Percentiles rank a stretch among this genome's conserved stretches.
These are phyloP conservation scores for Loriculus beryllinus DNA, from an alignment of 2,797 vertebrate species.

Conservation along the genomic window DNA sequence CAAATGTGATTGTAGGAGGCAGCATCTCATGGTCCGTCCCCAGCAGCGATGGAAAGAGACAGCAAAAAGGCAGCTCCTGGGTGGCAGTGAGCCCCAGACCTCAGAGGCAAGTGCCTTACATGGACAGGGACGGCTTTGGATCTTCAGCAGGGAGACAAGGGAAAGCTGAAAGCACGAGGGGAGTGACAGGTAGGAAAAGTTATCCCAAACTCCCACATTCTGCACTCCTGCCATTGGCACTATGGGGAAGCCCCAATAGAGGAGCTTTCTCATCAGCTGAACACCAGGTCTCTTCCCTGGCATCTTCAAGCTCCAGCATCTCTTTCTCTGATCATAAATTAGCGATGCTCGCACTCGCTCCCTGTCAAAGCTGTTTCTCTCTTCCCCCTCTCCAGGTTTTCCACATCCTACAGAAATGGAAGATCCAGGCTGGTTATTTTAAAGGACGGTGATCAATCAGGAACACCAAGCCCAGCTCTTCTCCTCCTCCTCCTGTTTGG, in stretches of 20 bases:
- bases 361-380: slow-evolving; percentile 35
- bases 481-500: not conserved
- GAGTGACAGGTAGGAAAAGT: not conserved
- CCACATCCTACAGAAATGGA: slow-evolving; percentile 35
- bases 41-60: not conserved
- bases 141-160: not conserved
- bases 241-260: not conserved
- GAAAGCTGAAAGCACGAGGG: not conserved
- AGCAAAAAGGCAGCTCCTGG: accelerated
- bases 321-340: slow-evolving; percentile 62
- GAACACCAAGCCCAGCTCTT: not conserved
- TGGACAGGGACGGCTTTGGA: not conserved
- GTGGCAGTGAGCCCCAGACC: not conserved
- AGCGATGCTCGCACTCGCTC: not conserved
- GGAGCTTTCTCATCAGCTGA: not conserved
- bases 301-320: not conserved
- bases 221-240: not conserved
- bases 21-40: accelerated
- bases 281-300: not conserved
- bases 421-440: slow-evolving; percentile 41
- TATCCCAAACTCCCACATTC: not conserved
- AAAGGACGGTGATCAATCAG: not conserved
- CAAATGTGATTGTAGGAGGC: not conserved
- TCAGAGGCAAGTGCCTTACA: not conserved
- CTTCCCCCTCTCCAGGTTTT: slow-evolving; percentile 45